A percentile compares a stretch with the other conserved stretches of the same genome.
Conservation (phyloP, 2,888 invertebrate species). For the Tubulanus polymorphus region DNA sequence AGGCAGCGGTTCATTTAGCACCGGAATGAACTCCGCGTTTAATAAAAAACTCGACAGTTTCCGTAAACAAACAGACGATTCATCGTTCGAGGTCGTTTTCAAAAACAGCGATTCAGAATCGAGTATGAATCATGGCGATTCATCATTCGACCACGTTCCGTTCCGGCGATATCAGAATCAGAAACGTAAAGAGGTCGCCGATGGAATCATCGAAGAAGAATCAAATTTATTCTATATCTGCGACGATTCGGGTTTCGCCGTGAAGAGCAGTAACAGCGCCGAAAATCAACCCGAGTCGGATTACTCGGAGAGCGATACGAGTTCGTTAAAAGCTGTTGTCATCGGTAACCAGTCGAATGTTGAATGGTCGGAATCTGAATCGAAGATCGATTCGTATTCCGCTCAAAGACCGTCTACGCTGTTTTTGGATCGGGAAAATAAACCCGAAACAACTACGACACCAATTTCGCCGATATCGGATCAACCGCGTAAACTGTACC, state of each 20-base stretch:
- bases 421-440: not conserved
- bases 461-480: not conserved
- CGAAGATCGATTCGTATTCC: too few species aligned
- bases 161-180: too few species aligned
- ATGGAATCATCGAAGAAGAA: too few species aligned
- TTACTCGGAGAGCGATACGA: not conserved
- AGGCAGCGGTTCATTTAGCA: slow-evolving; percentile 27
- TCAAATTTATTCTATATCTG: too few species aligned
- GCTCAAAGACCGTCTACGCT: too few species aligned
- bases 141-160: too few species aligned
- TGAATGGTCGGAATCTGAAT: not conserved
- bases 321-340: slow-evolving; percentile 11
- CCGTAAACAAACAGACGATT: too few species aligned
- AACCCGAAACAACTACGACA: not conserved
- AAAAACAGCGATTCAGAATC: slow-evolving; percentile 10
- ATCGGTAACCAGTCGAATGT: slow-evolving; percentile 21
- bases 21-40: too few species aligned
- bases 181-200: too few species aligned
- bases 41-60: too few species aligned
- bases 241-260: slow-evolving; percentile 49
- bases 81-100: slow-evolving; percentile 25
- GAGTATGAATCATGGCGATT: too few species aligned
- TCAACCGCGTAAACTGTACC: slow-evolving; percentile 59
- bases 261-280: slow-evolving; percentile 17
- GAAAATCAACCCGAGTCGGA: not conserved